Percentiles rank a stretch among this genome's conserved stretches.
Conservation (phyloP, 2,113 vertebrate species). For the Larimichthys polyactis region DNA sequence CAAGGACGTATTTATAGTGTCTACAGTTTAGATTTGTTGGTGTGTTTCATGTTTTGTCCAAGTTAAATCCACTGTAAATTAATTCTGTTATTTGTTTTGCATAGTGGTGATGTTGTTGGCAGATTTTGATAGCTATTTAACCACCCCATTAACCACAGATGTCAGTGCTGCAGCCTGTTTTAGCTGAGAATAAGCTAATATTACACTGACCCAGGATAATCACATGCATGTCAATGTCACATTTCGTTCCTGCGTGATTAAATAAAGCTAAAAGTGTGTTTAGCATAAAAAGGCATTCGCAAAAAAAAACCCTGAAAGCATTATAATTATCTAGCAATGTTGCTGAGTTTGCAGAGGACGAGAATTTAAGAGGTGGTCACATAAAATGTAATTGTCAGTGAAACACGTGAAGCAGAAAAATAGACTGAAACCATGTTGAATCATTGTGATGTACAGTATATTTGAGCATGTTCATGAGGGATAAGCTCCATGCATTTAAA, state of each 20-base stretch:
- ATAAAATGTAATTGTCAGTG: constrained; percentile 59
- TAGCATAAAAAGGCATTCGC: constrained; percentile 27
- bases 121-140: constrained; percentile 5
- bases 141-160: background rate
- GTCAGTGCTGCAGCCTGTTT: background rate
- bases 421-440: constrained; percentile 37
- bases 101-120: background rate
- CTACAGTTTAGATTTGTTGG: background rate
- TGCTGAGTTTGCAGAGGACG: constrained; percentile 45
- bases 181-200: constrained; percentile 7
- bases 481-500: constrained; percentile 82
- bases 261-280: constrained; percentile 8
- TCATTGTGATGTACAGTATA: constrained; percentile 51
- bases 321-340: constrained; percentile 29
- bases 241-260: background rate
- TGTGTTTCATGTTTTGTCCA: background rate
- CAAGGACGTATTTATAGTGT: background rate
- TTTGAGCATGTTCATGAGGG: constrained; percentile 66
- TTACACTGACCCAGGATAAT: constrained; percentile 1
- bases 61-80: background rate
- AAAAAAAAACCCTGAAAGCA: background rate
- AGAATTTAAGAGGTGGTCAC: constrained; percentile 42
- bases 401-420: constrained; percentile 59
- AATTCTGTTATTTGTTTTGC: constrained; percentile 1
- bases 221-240: background rate